Evolutionary conservation across 1,140 invertebrate genomes (phyloP).

Genomic region (Nasonia vitripennis): DNA sequence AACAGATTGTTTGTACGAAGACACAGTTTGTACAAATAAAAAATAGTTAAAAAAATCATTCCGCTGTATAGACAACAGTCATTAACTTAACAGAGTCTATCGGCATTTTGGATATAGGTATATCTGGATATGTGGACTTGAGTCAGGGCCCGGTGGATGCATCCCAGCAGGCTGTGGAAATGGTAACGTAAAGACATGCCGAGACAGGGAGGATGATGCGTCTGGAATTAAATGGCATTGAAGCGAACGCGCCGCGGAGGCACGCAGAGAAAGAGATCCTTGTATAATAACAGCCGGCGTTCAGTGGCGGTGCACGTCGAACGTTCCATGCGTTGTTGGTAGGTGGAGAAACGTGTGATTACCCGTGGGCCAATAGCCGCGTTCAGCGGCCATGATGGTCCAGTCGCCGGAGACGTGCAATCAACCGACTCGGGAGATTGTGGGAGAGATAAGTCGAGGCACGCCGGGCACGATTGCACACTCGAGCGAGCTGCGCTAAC

Average conservation of each 20-base stretch:
- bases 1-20: too few species aligned
- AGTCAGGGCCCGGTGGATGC: too few species aligned
- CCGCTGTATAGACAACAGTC: too few species aligned
- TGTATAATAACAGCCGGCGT: conserved; percentile 53
- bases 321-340: neutral
- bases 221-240: conserved; percentile 62
- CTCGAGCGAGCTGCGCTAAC: neutral
- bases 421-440: conserved; percentile 57
- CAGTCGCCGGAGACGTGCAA: conserved; percentile 63
- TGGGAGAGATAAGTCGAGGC: conserved; percentile 37
- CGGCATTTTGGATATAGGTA: too few species aligned
- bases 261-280: conserved; percentile 20
- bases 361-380: conserved; percentile 65
- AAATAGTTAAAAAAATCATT: too few species aligned
- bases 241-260: neutral
- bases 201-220: conserved; percentile 48
- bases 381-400: conserved; percentile 67
- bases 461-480: conserved; percentile 11
- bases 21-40: too few species aligned
- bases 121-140: too few species aligned
- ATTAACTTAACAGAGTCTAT: too few species aligned
- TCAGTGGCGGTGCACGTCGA: conserved; percentile 21
- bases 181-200: neutral
- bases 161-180: too few species aligned
- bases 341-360: conserved; percentile 60